Conservation (phyloP, 2,797 vertebrate species). For the Enteromius mattozi region DNA sequence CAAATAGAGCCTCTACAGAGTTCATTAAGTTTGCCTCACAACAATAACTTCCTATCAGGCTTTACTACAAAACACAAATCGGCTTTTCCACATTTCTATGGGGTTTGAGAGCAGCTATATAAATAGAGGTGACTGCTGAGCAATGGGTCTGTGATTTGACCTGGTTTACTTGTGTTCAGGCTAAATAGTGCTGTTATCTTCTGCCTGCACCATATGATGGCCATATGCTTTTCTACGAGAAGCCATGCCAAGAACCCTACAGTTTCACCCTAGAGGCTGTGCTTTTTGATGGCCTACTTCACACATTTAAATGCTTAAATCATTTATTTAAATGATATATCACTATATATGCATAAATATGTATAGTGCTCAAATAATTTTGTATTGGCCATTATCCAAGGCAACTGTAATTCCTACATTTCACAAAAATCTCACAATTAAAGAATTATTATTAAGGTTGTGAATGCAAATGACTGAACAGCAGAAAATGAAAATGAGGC, state of each 20-base stretch:
- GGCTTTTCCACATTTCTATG: slow-evolving; percentile 3
- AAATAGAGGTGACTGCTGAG: slow-evolving; percentile 29
- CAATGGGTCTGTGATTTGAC: slow-evolving; percentile 58
- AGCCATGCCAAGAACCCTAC: slow-evolving; percentile 54
- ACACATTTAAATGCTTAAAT: slow-evolving; percentile 42
- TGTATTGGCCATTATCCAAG: neutral
- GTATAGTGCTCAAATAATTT: neutral
- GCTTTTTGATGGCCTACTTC: slow-evolving; percentile 55
- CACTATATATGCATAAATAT: too few species aligned
- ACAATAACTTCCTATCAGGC: slow-evolving; percentile 40
- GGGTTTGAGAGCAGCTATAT: slow-evolving; percentile 7
- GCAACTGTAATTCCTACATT: neutral
- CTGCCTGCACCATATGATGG: slow-evolving; percentile 62
- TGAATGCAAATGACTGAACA: neutral
- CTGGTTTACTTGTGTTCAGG: slow-evolving; percentile 63
- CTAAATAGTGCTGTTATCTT: slow-evolving; percentile 56
- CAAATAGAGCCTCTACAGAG: slow-evolving; percentile 46
- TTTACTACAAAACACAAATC: slow-evolving; percentile 19
- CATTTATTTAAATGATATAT: slow-evolving; percentile 8
- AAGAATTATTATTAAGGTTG: neutral
- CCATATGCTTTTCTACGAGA: slow-evolving; percentile 62
- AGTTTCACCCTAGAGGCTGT: slow-evolving; percentile 42
- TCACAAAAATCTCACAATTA: neutral
- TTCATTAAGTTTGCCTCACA: slow-evolving; percentile 27
- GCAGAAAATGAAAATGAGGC: neutral